phyloP scores from a whole-genome alignment of 2,113 vertebrate species.

The Abramis brama region DNA sequence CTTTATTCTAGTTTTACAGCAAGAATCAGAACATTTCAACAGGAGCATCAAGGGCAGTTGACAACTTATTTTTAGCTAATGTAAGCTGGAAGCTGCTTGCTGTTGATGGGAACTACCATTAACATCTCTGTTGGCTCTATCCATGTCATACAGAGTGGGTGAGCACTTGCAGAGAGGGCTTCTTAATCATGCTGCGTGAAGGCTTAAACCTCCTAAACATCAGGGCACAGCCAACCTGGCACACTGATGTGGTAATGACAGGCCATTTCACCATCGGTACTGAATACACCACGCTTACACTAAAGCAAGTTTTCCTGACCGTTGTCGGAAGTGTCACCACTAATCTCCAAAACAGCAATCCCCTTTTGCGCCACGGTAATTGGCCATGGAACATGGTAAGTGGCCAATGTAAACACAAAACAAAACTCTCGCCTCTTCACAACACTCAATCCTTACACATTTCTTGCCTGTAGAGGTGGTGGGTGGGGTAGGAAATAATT shows the following conservation, averaged over 20 bases:
- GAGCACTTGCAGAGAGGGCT: slow-evolving; percentile 14
- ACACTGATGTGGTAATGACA: slow-evolving; percentile 48
- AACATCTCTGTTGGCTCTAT: slow-evolving; percentile 36
- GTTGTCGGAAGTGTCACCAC: slow-evolving; percentile 18
- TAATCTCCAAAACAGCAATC: slow-evolving; percentile 36
- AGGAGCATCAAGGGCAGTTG: slow-evolving; percentile 7
- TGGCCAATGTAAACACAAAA: slow-evolving; percentile 49
- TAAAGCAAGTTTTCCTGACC: not conserved
- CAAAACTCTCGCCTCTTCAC: slow-evolving; percentile 17
- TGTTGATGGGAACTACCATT: slow-evolving; percentile 32
- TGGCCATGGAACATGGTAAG: slow-evolving; percentile 35
- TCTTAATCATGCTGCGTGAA: slow-evolving; percentile 32
- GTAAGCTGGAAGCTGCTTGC: not conserved
- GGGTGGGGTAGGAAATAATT: slow-evolving; percentile 54
- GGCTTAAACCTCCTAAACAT: slow-evolving; percentile 22
- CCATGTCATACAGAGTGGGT: slow-evolving; percentile 26
- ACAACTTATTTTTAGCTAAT: slow-evolving; percentile 27
- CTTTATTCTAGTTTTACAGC: not conserved
- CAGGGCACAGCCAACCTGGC: slow-evolving; percentile 31
- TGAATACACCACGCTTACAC: slow-evolving; percentile 44
- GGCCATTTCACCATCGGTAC: slow-evolving; percentile 32
- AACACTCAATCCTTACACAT: not conserved
- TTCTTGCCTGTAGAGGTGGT: slow-evolving; percentile 34
- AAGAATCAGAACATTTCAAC: not conserved
- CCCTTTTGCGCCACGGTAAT: not conserved